Evolutionary conservation across 53 echinoderm and acorn worm genomes (phyloP), one percentile per base, ranked within the genome.

Genomic region (Antedon mediterranea): DNA sequence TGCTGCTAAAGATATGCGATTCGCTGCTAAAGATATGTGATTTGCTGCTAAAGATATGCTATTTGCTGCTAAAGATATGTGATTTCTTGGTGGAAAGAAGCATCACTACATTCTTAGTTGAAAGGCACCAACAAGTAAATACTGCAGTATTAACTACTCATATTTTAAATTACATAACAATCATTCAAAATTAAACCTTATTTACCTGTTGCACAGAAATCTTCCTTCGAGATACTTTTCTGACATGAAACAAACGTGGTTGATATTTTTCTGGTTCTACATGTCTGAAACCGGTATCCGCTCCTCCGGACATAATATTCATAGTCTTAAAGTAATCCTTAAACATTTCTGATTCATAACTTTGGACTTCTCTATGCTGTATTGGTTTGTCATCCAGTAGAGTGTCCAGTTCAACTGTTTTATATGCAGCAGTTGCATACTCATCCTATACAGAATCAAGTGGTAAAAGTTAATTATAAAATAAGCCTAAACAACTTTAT

Each of bases 321-420:
- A 82, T 43, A 57, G 77, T 78, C 73, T 79, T 84, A 73, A 83
- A 83, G 82, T 87, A 87, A 28, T 43, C 73, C 72, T 87, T 84
- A 75, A 90, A 90, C 31, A 85, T 72, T 4, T 33, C 31, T 3
- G 90, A 90, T 30, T 90, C 90, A 71, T 90, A 73, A 32, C 75
- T 73, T 75, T 76, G 75, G 4, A 90, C 90, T 72, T 90, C 90
- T 0, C 90, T 78, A 73, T 90, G 90, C 28, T 90, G 90, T 13
- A 86, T 78, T 41, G 90, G 86, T 57, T 85, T 90, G 72, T 87
- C 90, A 57, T 90, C 90, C 3, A 90, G 77, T 26, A 83, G 80
- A 8, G 90, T 90, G 78, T 90, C 90, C 82, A 90, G 71, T 74
- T 90, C 90, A 18, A 90, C 90, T 6, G 91, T 90, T 29, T 90